Evolutionary conservation across 2,113 vertebrate species (phyloP).

Genomic region (Isurus oxyrinchus): DNA sequence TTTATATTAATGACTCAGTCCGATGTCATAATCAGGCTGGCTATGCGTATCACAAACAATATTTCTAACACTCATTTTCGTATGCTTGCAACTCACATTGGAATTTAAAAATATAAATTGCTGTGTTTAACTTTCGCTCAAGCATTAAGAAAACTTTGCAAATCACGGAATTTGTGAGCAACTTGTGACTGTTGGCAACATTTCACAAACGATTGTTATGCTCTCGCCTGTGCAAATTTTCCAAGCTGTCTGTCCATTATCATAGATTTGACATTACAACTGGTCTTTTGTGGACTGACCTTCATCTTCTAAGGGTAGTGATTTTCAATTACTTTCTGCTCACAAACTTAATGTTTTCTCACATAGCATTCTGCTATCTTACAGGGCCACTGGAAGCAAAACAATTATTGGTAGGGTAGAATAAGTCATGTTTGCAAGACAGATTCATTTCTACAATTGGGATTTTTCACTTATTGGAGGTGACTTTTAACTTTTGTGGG

Average conservation of each 20-base stretch:
- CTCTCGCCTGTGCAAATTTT: not conserved
- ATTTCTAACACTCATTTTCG: not conserved
- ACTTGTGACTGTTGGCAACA: not conserved
- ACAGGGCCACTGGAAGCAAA: not conserved
- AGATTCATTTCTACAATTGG: not conserved
- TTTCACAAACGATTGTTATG: not conserved
- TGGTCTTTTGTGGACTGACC: not conserved
- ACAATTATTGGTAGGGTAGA: not conserved
- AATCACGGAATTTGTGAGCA: not conserved
- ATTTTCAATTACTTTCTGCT: not conserved
- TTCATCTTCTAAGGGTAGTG: not conserved
- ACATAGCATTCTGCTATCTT: not conserved
- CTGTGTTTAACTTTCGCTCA: not conserved
- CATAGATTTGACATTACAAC: not conserved
- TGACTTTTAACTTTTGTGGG: not conserved
- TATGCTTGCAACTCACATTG: not conserved
- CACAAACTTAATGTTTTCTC: not conserved
- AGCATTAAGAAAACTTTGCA: constrained; percentile 10
- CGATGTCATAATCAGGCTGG: not conserved
- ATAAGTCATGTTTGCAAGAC: not conserved
- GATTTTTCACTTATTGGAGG: not conserved
- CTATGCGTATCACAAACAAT: not conserved
- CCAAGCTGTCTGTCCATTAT: not conserved
- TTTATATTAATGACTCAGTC: not conserved
- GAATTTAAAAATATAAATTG: not conserved